Percentiles rank a stretch among this genome's conserved stretches.
phyloP scores from a whole-genome alignment of 2,797 vertebrate species.

The Simalia tracyae region DNA sequence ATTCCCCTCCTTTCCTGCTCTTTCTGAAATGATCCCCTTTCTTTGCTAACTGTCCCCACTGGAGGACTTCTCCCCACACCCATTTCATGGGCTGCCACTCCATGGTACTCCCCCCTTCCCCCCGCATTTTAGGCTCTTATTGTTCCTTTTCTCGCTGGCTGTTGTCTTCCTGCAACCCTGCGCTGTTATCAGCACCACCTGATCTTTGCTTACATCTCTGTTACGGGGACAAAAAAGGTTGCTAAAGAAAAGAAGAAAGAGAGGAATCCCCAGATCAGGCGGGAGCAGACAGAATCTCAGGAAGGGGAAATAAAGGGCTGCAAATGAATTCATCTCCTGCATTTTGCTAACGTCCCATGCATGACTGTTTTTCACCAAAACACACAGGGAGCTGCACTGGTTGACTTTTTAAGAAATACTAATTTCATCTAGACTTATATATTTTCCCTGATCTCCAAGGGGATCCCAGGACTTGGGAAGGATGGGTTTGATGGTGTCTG shows the following conservation, averaged over 20 bases:
- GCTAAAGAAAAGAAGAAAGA: conserved; percentile 36
- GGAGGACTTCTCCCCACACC: not conserved
- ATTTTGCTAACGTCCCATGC: conserved; percentile 62
- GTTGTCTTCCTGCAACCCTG: conserved; percentile 12
- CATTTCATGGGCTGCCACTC: not conserved
- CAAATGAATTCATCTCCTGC: conserved; percentile 31
- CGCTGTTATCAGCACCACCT: conserved; percentile 23
- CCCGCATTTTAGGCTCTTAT: not conserved
- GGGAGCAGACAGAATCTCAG: conserved; percentile 46
- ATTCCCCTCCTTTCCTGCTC: not conserved
- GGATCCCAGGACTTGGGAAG: not conserved
- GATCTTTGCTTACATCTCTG: conserved; percentile 32
- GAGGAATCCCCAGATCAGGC: conserved; percentile 48
- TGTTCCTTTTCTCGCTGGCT: conserved; percentile 4
- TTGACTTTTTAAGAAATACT: not conserved
- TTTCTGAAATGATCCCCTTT: conserved; percentile 18
- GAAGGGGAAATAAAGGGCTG: conserved; percentile 25
- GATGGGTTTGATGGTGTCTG: not conserved
- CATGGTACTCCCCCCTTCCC: not conserved
- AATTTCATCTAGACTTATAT: not conserved
- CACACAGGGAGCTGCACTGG: not conserved
- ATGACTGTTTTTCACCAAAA: conserved; percentile 50
- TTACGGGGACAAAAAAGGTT: not conserved
- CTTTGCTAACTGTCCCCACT: conserved; percentile 14
- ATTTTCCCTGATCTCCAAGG: not conserved